Base-by-base conservation (phyloP, 2,888 invertebrate species). In the Meta bourneti region DNA sequence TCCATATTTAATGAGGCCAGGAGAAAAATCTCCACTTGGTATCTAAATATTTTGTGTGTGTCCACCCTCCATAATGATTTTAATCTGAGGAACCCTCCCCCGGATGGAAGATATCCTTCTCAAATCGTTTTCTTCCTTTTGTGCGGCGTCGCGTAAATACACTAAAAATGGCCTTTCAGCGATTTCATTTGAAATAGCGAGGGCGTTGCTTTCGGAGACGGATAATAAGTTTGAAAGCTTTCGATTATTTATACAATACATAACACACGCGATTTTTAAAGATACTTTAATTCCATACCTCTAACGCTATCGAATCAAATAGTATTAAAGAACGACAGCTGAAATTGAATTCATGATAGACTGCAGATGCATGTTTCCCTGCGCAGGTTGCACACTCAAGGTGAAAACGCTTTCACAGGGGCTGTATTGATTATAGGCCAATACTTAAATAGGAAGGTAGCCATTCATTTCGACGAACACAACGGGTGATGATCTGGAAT, bases 61-160 rank as follows among this genome's bases (percentile, higher is more conserved):
- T 91, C 91, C 91, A 91, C 91, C 91, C 91, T 87, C 52, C 81
- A 83, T 91, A 91, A 91, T 91, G 87, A 87, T 91, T 91, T 91
- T 91, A 91, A 91, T 91, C 91, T 91, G 71, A 49, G 70, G 48
- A 34, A 34, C 4, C 34, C 34, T 2, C 34, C 34, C 34, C 34
- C 34, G 34, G 34, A 34, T 34, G 34, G 34, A 34, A 1, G 34
- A 34, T 34, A 34, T 34, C 34, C 34, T 34, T 34, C 34, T 34
- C 34, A 34, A 34, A 34, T 9, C 61, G 16, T 61, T 61, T 61
- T 61, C 61, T 61, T 5, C 16, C 11, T 9, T 34, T 34, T 1
- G 34, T 34, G 34, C 61, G 61, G 61, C 78, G 72, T 78, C 91
- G 87, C 71, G 91, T 88, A 87, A 91, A 91, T 91, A 87, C 78